Percentiles rank a stretch among this genome's conserved stretches.
Evolutionary conservation across 2,888 invertebrate genomes (phyloP).

Genomic region (Orchesellides sinensis): DNA sequence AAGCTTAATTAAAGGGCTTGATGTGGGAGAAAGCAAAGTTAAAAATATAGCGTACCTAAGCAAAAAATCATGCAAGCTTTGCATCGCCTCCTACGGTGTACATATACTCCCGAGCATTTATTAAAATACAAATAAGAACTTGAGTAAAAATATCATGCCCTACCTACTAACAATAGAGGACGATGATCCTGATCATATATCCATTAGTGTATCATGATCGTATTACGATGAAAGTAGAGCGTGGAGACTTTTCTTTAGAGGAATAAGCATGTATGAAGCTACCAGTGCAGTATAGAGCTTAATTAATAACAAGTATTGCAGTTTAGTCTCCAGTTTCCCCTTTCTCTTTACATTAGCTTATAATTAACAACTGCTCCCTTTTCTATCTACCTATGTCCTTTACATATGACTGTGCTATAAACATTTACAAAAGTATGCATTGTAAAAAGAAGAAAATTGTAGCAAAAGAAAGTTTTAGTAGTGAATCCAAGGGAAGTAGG

Average conservation of each 20-base stretch:
- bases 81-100: background rate
- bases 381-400: constrained; percentile 41
- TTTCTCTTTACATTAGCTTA: constrained; percentile 51
- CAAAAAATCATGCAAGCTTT: background rate
- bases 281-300: constrained; percentile 24
- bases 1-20: background rate
- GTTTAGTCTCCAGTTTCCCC: constrained; percentile 32
- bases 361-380: constrained; percentile 57
- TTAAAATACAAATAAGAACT: background rate
- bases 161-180: too few species aligned
- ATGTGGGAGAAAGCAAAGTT: background rate
- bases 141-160: constrained; percentile 4
- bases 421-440: background rate
- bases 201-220: constrained; percentile 45
- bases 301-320: constrained; percentile 53
- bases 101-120: background rate
- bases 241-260: background rate
- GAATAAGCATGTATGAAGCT: constrained; percentile 8
- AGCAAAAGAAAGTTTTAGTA: too few species aligned
- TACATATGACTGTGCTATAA: too few species aligned
- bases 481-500: too few species aligned
- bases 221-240: constrained; percentile 4
- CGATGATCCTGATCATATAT: constrained; percentile 40
- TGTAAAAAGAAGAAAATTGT: background rate
- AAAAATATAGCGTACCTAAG: background rate